Base-by-base conservation (phyloP, 1,140 invertebrate genomes). In the Rhynchophorus ferrugineus region DNA sequence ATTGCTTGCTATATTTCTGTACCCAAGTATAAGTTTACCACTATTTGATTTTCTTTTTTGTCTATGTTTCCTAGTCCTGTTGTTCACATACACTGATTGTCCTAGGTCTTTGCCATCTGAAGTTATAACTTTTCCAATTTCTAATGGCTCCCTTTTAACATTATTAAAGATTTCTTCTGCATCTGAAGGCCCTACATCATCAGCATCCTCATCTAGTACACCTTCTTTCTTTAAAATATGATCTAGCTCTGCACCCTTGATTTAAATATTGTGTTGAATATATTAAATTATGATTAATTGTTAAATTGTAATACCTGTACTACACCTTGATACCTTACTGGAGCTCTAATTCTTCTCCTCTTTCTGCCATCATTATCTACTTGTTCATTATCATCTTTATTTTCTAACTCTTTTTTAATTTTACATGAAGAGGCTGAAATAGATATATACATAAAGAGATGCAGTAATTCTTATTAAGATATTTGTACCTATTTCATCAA, bases 211-310 rank as follows among this genome's bases (percentile, higher is more conserved):
- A 58, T 83, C 82, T 44, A 79, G 80, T 2, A 85, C 78, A 19
- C 83, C 83, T 69, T 83, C 81, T 61, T 85, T 80, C 59, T 77
- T 76, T 48, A 85, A 81, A 58, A 87, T 82, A 60, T 78, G 73
- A 61, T 85, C 82, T 36, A 87, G 67, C 71, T 87, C 84, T 69
- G 83, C 83, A 0, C 83, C 84, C 74, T 83, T 51, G 22, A 34
- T 37, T 3, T n/a, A 9, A 37, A 7, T 2, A 17, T n/a, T 37
- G 5, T 37, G 5, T 7, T 9, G 13, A n/a, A 17, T 43, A 35
- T 24, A 18, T 39, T 41, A 43, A 43, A 43, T 18, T 13, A 17
- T 7, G 7, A 39, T 13, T 39, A 39, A 6, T 6, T 33, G 24
- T 39, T 5, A 39, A 39, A 39, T 17, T 14, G 5, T 14, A 39